phyloP scores from a whole-genome alignment of 1,140 invertebrate species.

The Drosophila novamexicana region DNA sequence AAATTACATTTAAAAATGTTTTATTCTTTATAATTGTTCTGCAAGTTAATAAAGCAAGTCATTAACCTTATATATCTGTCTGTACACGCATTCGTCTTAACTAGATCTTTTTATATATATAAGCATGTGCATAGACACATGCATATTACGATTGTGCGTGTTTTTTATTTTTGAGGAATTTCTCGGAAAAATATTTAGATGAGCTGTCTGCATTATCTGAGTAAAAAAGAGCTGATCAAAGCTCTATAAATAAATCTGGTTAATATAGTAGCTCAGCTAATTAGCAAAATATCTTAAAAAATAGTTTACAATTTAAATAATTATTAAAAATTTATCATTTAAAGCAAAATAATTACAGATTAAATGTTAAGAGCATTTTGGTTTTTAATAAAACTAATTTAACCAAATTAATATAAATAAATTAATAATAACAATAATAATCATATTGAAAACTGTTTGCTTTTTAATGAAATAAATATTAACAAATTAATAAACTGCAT shows the following conservation, averaged over 20 bases:
- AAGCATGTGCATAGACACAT: conserved; percentile 1
- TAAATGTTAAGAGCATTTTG: too few species aligned
- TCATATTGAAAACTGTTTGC: too few species aligned
- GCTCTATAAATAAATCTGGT: not conserved
- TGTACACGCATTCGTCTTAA: not conserved
- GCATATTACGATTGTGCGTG: not conserved
- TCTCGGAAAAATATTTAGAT: not conserved
- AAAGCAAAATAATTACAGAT: too few species aligned
- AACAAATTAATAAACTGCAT: too few species aligned
- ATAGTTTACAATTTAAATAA: not conserved
- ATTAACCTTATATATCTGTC: conserved; percentile 16
- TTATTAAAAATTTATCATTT: not conserved
- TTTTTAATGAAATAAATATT: too few species aligned
- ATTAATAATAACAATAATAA: too few species aligned
- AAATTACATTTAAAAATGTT: conserved; percentile 7
- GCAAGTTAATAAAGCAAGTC: conserved; percentile 15
- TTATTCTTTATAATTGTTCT: conserved; percentile 8
- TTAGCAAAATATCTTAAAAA: not conserved
- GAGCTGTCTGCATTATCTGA: not conserved
- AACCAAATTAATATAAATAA: too few species aligned
- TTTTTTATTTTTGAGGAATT: not conserved
- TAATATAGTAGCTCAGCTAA: not conserved
- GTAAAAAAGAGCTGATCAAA: not conserved
- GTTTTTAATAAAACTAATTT: too few species aligned
- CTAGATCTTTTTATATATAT: not conserved